Base-by-base conservation (phyloP, 2,797 vertebrate species). In the Merluccius polli region DNA sequence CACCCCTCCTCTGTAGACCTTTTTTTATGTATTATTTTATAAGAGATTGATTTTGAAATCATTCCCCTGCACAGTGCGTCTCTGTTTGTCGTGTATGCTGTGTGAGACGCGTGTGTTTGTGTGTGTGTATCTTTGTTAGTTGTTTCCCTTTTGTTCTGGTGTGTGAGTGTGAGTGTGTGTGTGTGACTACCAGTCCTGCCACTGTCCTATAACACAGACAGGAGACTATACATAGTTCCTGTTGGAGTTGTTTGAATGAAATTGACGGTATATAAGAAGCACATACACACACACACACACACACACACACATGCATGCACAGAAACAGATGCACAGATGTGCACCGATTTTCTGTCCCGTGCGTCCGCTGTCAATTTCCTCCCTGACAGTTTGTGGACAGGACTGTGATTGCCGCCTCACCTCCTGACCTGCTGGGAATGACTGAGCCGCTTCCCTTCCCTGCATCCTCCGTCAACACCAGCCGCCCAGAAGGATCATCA, bases 201-300 rank as follows among this genome's bases (percentile, higher is more conserved):
- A 87, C 86, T 92, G 88, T 92, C 88, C 86, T 91, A 92, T 91
- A 92, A 89, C 89, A 89, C 91, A 88, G 91, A 91, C 82, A 82
- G 85, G 82, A 90, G 83, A 87, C 88, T 88, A 81, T 92, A 59
- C 9, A 9, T 59, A 24, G 21, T 91, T 93, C 90, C 89, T 92
- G 89, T 90, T 90, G 84, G 86, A 89, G 83, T 87, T 92, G 86
- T 93, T 90, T 87, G 90, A 93, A 92, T 92, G 87, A 91, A 85
- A 91, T 91, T 90, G 91, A 87, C 93, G 92, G 85, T 65, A 81
- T 65, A 81, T 75, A 79, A 74, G 27, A 38, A 33, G 35, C 29
- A 72, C 70, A 41, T 36, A 73, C 71, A 73, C 24, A 31, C 71
- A 7, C 36, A 68, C 33, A 48, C 70, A 36, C 29, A 73, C 52